phyloP scores from a whole-genome alignment of 2,888 invertebrate species.

The Coecobrya sp. region DNA sequence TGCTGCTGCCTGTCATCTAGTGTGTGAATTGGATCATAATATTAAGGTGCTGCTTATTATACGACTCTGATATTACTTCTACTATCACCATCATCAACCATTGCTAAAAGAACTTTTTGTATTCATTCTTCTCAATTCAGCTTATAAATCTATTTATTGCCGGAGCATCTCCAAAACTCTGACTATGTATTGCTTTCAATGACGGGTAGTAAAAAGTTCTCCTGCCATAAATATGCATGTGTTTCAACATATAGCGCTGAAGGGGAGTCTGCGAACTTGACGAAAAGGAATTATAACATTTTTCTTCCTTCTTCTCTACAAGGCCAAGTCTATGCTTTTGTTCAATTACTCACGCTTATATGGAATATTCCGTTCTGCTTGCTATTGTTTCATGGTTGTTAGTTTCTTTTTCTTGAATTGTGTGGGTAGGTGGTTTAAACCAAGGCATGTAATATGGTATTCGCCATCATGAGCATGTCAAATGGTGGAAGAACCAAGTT shows the following conservation, averaged over 20 bases:
- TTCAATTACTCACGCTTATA: background rate
- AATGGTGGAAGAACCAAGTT: background rate
- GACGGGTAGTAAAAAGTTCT: background rate
- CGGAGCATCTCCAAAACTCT: background rate
- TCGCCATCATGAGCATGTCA: background rate
- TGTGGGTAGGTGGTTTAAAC: background rate
- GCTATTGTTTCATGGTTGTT: background rate
- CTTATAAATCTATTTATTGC: background rate
- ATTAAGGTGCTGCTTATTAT: slow-evolving; percentile 1
- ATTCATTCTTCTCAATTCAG: background rate
- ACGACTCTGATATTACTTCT: background rate
- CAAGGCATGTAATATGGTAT: background rate
- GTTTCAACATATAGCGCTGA: background rate
- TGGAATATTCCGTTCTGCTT: background rate
- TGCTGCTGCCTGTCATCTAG: slow-evolving; percentile 71
- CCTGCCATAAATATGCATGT: background rate
- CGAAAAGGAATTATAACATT: background rate
- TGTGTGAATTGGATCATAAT: slow-evolving; percentile 68
- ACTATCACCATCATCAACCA: background rate
- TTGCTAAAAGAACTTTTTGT: background rate
- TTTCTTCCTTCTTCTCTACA: background rate
- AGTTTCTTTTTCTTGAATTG: background rate
- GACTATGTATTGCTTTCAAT: background rate
- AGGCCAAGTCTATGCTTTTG: background rate
- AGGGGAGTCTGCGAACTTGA: background rate